Base-by-base conservation (phyloP, 2,113 vertebrate genomes). In the Acanthochromis polyacanthus region DNA sequence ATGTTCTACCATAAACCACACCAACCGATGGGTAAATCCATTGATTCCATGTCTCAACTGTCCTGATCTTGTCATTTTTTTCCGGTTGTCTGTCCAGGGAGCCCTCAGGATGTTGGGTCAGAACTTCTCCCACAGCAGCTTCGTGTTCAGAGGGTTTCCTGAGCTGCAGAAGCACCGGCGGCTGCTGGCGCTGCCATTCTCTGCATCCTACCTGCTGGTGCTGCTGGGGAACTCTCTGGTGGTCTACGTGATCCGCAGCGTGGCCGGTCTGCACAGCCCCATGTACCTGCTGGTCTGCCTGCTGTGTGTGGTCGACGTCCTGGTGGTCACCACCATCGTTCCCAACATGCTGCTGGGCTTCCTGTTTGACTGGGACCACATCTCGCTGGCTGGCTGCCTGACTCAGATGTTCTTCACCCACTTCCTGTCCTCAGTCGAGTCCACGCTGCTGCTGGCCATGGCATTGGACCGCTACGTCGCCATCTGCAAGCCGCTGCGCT, bases 351-450 rank as follows among this genome's bases (percentile, higher is more conserved):
- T 96, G 5, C 71, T 95, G 3, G 46, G 72, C 40, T 86, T 96
- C 53, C 85, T 94, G 10, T 63, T 90, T 1, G 68, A 53, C 62
- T 57, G 85, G 76, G 85, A 90, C 40, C 32, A 19, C 20, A 92
- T 96, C 80, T 95, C 94, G 0, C 52, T 95, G 75, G 51, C 75
- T 0, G 76, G 82, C 51, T 96, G 96, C 77, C 71, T 96, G 71
- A 75, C 88, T 16, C 96, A 97, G 81, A 96, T 96, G 95, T 96
- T 96, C 84, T 85, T 92, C 57, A 93, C 95, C 30, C 95, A 96
- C 75, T 94, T 95, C 80, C 88, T 95, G 65, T 95, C 93, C 0
- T 95, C 94, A 0, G 50, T 95, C 67, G 94, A 94, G 66, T 95
- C 94, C 0, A 94, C 94, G 4, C 68, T 95, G 70, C 91, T 95